Evolutionary conservation across 1,140 invertebrate species (phyloP).

Genomic region (Polypedilum pembai): DNA sequence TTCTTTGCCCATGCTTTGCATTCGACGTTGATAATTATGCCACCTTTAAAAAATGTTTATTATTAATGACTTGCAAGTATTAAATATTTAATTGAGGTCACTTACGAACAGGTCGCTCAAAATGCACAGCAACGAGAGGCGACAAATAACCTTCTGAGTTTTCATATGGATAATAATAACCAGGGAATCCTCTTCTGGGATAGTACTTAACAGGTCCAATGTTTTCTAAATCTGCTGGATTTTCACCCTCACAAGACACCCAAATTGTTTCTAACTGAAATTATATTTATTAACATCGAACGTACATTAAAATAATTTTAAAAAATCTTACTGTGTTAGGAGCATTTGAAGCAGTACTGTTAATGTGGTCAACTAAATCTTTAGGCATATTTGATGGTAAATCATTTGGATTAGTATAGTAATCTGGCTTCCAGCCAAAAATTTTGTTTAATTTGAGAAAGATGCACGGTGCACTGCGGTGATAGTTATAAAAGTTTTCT

Average conservation of each 20-base stretch:
- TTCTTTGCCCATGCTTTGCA: constrained; percentile 87
- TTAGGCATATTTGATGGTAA: constrained; percentile 59
- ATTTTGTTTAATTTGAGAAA: constrained; percentile 77
- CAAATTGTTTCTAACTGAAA: constrained; percentile 68
- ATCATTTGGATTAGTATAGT: constrained; percentile 52
- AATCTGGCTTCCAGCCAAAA: constrained; percentile 68
- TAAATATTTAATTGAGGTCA: constrained; percentile 35
- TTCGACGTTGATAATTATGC: constrained; percentile 80
- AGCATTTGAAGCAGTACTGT: constrained; percentile 42
- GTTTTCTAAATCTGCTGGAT: constrained; percentile 80
- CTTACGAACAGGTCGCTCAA: constrained; percentile 67
- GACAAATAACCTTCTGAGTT: constrained; percentile 78
- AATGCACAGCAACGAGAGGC: constrained; percentile 79
- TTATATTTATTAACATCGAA: constrained; percentile 27
- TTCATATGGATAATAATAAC: constrained; percentile 73
- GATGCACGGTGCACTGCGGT: constrained; percentile 69
- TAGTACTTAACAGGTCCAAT: constrained; percentile 70
- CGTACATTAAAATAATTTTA: not conserved
- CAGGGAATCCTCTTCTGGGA: constrained; percentile 67
- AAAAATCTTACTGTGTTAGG: constrained; percentile 37
- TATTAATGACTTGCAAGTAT: not conserved
- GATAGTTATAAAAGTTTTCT: constrained; percentile 64
- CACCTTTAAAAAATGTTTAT: constrained; percentile 50
- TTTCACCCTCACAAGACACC: constrained; percentile 83
- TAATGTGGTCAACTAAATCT: constrained; percentile 55